These are phyloP conservation scores for Pandemis corylana DNA, from an alignment of 2,888 invertebrate genomes.

Conservation along the genomic window DNA sequence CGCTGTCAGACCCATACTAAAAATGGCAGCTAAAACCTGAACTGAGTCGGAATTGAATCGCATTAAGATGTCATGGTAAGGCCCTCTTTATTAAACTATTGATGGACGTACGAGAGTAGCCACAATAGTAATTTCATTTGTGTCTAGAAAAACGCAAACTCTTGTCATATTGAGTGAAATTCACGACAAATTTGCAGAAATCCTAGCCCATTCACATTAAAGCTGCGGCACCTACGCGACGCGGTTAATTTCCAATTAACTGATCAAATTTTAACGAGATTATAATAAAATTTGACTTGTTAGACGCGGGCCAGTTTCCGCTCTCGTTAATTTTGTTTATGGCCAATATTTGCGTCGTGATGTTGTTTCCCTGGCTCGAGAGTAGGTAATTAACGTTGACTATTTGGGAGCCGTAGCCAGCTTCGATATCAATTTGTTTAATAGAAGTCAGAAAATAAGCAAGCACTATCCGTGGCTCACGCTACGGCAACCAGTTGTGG, in stretches of 20 bases:
- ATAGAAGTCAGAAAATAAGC: too few relatives aligned
- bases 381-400: constrained; percentile 14
- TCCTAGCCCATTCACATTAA: neutral
- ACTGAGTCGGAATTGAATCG: too few relatives aligned
- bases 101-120: too few relatives aligned
- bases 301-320: constrained; percentile 8
- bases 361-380: constrained; percentile 1
- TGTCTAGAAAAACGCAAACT: too few relatives aligned
- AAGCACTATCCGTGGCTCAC: too few relatives aligned
- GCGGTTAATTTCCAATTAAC: constrained; percentile 31
- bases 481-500: too few relatives aligned
- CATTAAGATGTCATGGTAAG: too few relatives aligned
- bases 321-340: constrained; percentile 23
- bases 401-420: neutral
- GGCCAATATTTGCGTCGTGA: constrained; percentile 7
- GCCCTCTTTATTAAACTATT: too few relatives aligned
- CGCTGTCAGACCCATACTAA: too few relatives aligned
- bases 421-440: too few relatives aligned
- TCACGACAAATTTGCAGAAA: neutral
- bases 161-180: neutral
- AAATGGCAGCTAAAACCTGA: too few relatives aligned
- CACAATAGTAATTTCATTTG: too few relatives aligned
- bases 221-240: neutral
- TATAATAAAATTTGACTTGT: constrained; percentile 31
- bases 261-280: constrained; percentile 37